These are phyloP conservation scores for Hemicrepidius hirtus DNA, from an alignment of 2,888 invertebrate genomes.

Conservation along the genomic window DNA sequence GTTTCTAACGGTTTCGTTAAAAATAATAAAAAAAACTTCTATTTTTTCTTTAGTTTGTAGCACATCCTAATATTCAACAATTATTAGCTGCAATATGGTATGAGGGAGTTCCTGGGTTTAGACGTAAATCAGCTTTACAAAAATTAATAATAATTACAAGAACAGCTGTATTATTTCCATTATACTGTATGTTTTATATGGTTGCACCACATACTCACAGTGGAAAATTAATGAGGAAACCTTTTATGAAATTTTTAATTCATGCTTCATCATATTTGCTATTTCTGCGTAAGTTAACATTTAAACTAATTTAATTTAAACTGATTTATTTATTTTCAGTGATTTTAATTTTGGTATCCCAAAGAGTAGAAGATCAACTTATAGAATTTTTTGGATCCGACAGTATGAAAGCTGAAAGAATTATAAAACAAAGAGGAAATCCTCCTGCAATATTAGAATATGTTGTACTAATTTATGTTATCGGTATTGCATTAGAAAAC, in stretches of 20 bases:
- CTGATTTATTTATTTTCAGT: conserved; percentile 74
- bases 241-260: conserved; percentile 97
- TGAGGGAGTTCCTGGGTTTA: conserved; percentile 95
- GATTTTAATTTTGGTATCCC: conserved; percentile 93
- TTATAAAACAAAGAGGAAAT: conserved; percentile 86
- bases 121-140: conserved; percentile 84
- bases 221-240: conserved; percentile 91
- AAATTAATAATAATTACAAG: conserved; percentile 81
- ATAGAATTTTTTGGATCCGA: conserved; percentile 84
- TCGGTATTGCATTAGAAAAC: conserved; percentile 76
- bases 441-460: conserved; percentile 89
- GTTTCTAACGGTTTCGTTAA: too few species aligned
- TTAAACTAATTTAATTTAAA: neutral
- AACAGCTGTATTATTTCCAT: conserved; percentile 89
- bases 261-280: conserved; percentile 96
- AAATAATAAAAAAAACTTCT: neutral
- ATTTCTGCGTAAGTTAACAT: conserved; percentile 86
- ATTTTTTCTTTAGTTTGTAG: conserved; percentile 81
- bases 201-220: conserved; percentile 86
- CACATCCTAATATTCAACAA: conserved; percentile 97
- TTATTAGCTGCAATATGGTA: conserved; percentile 94
- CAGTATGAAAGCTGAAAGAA: conserved; percentile 79
- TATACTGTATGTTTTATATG: conserved; percentile 91
- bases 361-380: conserved; percentile 87
- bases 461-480: conserved; percentile 87